A percentile compares a stretch with the other conserved stretches of the same genome.
Evolutionary conservation across 2,888 invertebrate species (phyloP).

Genomic region (Chrysolina americana): DNA sequence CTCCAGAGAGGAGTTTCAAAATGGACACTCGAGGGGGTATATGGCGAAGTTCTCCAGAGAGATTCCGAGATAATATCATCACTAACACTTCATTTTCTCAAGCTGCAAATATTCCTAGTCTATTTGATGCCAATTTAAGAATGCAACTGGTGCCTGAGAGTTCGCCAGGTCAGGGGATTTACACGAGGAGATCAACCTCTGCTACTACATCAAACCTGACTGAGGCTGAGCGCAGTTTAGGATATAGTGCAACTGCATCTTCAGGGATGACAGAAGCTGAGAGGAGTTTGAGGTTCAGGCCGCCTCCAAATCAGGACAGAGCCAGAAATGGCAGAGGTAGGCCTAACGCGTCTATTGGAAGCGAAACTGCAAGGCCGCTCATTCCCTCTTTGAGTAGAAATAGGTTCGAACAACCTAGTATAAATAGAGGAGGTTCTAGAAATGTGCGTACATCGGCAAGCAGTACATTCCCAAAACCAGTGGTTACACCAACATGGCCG

Average conservation of each 20-base stretch:
- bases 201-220: not conserved
- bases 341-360: not conserved
- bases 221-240: constrained; percentile 7
- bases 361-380: not conserved
- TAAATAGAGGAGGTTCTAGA: not conserved
- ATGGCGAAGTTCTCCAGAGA: constrained; percentile 7
- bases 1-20: not conserved
- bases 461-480: not conserved
- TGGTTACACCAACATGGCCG: not conserved
- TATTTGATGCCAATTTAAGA: constrained; percentile 1
- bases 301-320: not conserved
- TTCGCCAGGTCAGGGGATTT: not conserved
- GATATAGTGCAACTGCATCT: not conserved
- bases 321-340: not conserved
- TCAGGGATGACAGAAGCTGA: constrained; percentile 1
- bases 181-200: not conserved
- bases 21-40: not conserved
- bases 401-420: too few relatives aligned
- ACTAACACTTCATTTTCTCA: not conserved
- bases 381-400: not conserved
- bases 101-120: not conserved
- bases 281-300: constrained; percentile 10
- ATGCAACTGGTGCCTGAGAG: not conserved
- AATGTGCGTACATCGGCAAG: not conserved
- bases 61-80: not conserved